Evolutionary conservation across 2,113 vertebrate species (phyloP).

Genomic region (Chaetura pelagica): DNA sequence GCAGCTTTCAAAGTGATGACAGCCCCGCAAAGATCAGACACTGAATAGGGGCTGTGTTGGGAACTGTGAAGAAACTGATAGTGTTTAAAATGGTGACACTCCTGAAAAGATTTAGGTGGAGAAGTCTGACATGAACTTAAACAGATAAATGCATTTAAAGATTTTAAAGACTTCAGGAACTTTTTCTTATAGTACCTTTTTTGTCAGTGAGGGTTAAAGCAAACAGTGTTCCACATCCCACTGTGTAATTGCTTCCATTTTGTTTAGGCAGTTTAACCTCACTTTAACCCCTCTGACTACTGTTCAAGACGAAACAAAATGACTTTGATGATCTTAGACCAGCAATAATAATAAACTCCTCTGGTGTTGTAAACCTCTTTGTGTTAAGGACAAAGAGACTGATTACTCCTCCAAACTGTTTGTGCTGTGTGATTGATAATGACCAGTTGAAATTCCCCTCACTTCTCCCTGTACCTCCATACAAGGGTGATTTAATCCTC

Average conservation of each 20-base stretch:
- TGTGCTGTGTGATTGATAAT: conserved; percentile 78
- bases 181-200: conserved; percentile 23
- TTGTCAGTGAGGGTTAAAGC: conserved; percentile 49
- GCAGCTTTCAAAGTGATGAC: background rate
- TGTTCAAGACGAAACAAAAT: conserved; percentile 74
- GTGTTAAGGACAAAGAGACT: conserved; percentile 64
- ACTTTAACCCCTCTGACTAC: conserved; percentile 79
- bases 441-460: conserved; percentile 52
- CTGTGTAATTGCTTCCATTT: conserved; percentile 81
- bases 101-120: conserved; percentile 8
- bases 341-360: conserved; percentile 80
- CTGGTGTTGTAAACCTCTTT: conserved; percentile 66
- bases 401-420: conserved; percentile 70
- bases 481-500: conserved; percentile 47
- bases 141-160: conserved; percentile 7
- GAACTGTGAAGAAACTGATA: background rate
- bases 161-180: background rate
- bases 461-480: conserved; percentile 10
- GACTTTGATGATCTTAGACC: conserved; percentile 70
- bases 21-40: background rate
- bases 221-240: conserved; percentile 59
- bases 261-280: conserved; percentile 80
- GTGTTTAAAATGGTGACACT: background rate
- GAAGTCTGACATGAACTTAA: background rate
- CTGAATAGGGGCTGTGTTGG: background rate